A percentile compares a stretch with the other conserved stretches of the same genome.
phyloP scores from a whole-genome alignment of 2,797 vertebrate genomes.

The Spheniscus humboldti region DNA sequence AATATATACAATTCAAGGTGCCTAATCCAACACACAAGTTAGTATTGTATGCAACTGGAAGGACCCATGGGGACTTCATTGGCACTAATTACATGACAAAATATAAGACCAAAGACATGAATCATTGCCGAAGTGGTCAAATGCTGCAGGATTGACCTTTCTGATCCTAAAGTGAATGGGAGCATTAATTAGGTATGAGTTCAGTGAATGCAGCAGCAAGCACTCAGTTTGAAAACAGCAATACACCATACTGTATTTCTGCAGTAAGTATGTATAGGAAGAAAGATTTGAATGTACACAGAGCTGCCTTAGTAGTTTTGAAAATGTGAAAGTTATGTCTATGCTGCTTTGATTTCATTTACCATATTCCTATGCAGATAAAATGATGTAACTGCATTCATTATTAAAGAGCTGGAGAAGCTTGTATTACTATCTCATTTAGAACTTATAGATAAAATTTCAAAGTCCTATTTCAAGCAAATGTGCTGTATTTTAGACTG shows the following conservation, averaged over 20 bases:
- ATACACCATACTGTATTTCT: not conserved
- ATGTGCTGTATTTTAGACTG: constrained; percentile 29
- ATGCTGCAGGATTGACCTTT: not conserved
- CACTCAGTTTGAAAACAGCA: not conserved
- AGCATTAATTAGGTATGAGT: not conserved
- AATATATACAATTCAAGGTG: not conserved
- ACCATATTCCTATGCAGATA: constrained; percentile 13
- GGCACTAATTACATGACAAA: not conserved
- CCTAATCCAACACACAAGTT: not conserved
- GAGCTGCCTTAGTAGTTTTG: constrained; percentile 1
- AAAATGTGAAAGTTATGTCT: not conserved
- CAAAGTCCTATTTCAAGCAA: constrained; percentile 47
- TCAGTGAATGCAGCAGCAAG: not conserved
- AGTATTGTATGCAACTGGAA: not conserved
- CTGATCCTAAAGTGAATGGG: not conserved
- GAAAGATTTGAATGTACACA: not conserved
- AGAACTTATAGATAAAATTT: constrained; percentile 49
- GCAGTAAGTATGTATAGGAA: not conserved
- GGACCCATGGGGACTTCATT: not conserved
- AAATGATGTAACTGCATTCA: constrained; percentile 18
- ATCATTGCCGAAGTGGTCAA: not conserved
- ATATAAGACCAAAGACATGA: not conserved
- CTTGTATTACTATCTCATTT: constrained; percentile 32
- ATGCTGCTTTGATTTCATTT: constrained; percentile 29
- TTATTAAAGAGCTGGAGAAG: constrained; percentile 49